Evolutionary conservation across 2,113 vertebrate genomes (phyloP).

Genomic region (Muntiacus muntjak): DNA sequence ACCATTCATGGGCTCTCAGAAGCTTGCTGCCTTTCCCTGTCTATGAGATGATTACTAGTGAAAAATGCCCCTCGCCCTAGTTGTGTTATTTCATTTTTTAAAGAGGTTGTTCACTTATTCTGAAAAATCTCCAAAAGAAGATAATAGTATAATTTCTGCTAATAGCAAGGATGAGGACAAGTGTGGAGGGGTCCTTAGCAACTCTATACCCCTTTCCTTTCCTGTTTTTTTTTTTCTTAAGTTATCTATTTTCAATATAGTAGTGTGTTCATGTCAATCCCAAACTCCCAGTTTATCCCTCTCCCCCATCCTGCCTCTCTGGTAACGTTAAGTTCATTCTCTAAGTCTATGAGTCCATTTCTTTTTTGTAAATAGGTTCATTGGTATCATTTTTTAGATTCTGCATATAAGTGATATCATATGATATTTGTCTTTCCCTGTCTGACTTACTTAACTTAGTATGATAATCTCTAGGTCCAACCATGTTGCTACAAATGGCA

Average conservation of each 20-base stretch:
- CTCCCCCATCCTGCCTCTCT: background rate
- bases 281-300: background rate
- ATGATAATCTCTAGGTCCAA: background rate
- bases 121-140: conserved; percentile 5
- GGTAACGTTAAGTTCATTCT: background rate
- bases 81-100: background rate
- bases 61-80: background rate
- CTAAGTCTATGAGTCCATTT: background rate
- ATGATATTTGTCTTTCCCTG: background rate
- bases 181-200: background rate
- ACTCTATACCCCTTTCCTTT: background rate
- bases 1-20: background rate
- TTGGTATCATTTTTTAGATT: background rate
- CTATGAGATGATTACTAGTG: background rate
- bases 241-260: background rate
- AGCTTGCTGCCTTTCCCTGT: background rate
- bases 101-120: background rate
- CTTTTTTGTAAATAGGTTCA: background rate
- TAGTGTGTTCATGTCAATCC: background rate
- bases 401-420: background rate
- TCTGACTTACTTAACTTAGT: background rate
- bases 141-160: background rate
- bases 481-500: background rate
- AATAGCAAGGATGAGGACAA: background rate
- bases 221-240: background rate